Evolutionary conservation across 2,113 vertebrate species (phyloP), one percentile per base, ranked within the genome.

Genomic region (Indicator maculatus): DNA sequence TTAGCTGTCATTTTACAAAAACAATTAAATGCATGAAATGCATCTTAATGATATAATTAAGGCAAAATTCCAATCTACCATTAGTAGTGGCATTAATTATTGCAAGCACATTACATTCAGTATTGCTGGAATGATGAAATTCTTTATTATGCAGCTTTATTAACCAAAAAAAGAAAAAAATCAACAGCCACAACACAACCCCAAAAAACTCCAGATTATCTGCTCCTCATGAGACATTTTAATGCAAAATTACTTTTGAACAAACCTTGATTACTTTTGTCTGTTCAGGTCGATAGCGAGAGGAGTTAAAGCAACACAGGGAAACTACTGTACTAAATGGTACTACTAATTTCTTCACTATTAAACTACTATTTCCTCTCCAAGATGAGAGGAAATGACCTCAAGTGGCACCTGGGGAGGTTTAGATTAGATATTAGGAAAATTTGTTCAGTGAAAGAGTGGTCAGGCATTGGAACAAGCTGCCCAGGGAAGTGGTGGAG

Each of bases 1-100:
- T 94, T 93, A 56, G 80, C 93, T 93, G 90, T 96, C 96, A 76
- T 94, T 92, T 92, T 78, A 91, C 88, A 83, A 66, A 95, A 95
- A 91, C 74, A 92, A 93, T 93, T 96, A 94, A 93, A 92, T 74
- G 90, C 93, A 91, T 94, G 88, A 96, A 96, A 95, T 90, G 94
- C 92, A 90, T 89, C 88, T 81, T 93, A 92, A 91, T 86, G 65
- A 92, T 95, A 89, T 83, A 94, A 95, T 96, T 95, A 96, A 87
- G 84, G 90, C 93, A 93, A 90, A 94, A 93, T 87, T 96, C 92
- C 91, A 97, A 84, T 91, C 86, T 12, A 8, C 89, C 84, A 83
- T 95, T 96, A 96, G 88, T 31, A 64, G 85, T 41, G 61, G 55
- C 88, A 81, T 95, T 96, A 94, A 96, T 96, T 91, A 93, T 81